Evolutionary conservation across 2,797 vertebrate species (phyloP).

Genomic region (Anguilla anguilla): DNA sequence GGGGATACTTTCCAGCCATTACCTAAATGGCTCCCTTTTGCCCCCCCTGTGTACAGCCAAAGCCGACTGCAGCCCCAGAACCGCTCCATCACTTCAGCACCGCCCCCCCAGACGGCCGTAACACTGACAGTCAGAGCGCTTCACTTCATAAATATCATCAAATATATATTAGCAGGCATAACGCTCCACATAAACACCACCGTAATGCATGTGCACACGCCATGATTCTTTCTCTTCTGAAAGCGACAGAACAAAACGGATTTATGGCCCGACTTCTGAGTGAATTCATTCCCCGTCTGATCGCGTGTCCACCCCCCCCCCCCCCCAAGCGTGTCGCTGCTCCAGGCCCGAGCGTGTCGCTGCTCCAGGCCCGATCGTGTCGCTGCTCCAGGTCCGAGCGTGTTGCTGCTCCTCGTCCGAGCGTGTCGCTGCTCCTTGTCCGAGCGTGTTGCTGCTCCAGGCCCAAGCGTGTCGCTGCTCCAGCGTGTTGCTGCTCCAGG

Average conservation of each 20-base stretch:
- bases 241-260: slow-evolving; percentile 14
- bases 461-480: too few species aligned
- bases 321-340: too few species aligned
- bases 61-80: background rate
- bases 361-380: too few species aligned
- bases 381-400: too few species aligned
- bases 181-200: slow-evolving; percentile 18
- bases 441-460: too few species aligned
- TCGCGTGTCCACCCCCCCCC: too few species aligned
- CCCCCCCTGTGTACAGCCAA: background rate
- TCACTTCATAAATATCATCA: slow-evolving; percentile 27
- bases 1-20: background rate
- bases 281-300: background rate
- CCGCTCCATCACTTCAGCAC: background rate
- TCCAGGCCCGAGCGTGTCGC: too few species aligned
- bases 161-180: slow-evolving; percentile 30
- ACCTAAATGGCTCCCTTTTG: background rate
- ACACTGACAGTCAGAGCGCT: background rate
- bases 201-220: background rate
- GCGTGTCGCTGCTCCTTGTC: too few species aligned
- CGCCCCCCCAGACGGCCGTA: background rate
- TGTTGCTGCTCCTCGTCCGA: too few species aligned
- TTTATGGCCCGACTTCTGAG: slow-evolving; percentile 3
- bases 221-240: background rate
- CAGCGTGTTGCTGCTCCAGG: too few species aligned